Conservation (phyloP, 2,888 invertebrate species). For the Lasioglossum malachurum region DNA sequence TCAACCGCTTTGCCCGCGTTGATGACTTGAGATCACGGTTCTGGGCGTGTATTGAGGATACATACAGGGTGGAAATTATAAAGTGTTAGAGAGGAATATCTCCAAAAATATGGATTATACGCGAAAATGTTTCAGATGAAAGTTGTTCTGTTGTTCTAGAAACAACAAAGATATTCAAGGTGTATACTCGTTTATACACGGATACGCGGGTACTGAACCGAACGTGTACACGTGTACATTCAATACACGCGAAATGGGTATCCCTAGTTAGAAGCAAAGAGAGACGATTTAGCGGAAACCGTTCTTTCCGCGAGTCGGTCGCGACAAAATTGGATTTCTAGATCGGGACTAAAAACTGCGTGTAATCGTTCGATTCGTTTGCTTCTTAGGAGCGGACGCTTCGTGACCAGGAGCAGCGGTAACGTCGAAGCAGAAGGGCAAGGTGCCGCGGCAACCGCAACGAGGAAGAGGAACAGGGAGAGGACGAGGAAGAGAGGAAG, state of each 20-base stretch:
- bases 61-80: too few relatives aligned
- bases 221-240: too few relatives aligned
- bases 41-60: too few relatives aligned
- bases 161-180: too few relatives aligned
- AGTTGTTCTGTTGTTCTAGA: too few relatives aligned
- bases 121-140: too few relatives aligned
- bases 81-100: too few relatives aligned
- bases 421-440: background rate
- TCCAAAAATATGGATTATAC: too few relatives aligned
- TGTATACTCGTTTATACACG: too few relatives aligned
- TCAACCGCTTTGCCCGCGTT: background rate
- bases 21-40: background rate
- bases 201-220: too few relatives aligned
- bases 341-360: background rate
- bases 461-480: background rate
- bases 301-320: background rate
- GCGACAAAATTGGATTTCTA: background rate
- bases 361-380: background rate
- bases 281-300: background rate
- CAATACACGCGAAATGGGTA: too few relatives aligned
- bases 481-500: background rate
- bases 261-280: background rate
- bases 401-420: background rate
- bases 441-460: background rate
- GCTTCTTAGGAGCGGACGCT: background rate